phyloP scores from a whole-genome alignment of 2,113 vertebrate genomes.

The Melanocharis versteri region DNA sequence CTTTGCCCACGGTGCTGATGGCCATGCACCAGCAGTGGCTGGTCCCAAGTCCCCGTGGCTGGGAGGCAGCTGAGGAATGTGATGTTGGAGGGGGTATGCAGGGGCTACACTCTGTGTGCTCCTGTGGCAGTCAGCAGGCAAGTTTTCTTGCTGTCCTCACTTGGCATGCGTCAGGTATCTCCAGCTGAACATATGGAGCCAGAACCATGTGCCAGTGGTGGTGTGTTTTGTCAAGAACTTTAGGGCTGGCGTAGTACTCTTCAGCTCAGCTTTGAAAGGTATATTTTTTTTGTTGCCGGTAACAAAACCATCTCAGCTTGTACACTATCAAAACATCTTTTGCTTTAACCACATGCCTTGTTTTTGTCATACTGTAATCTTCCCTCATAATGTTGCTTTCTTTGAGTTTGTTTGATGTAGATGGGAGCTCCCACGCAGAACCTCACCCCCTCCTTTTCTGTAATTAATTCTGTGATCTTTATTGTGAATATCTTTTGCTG shows the following conservation, averaged over 20 bases:
- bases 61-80: background rate
- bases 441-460: background rate
- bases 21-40: rapidly evolving
- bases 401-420: background rate
- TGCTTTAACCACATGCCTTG: background rate
- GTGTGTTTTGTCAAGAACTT: background rate
- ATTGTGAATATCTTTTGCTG: background rate
- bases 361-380: slow-evolving; percentile 6
- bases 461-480: slow-evolving; percentile 15
- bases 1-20: background rate
- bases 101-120: rapidly evolving
- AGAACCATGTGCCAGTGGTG: background rate
- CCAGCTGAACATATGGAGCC: background rate
- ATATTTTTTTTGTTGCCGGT: rapidly evolving
- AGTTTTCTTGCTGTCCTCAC: background rate
- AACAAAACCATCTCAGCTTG: background rate
- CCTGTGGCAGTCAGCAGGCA: background rate
- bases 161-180: background rate
- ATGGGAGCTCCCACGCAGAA: background rate
- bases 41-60: background rate
- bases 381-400: background rate
- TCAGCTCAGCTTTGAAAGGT: background rate
- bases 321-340: background rate
- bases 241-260: background rate
- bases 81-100: rapidly evolving